Base-by-base conservation (phyloP, 2,113 vertebrate genomes). In the Sigmodon hispidus region DNA sequence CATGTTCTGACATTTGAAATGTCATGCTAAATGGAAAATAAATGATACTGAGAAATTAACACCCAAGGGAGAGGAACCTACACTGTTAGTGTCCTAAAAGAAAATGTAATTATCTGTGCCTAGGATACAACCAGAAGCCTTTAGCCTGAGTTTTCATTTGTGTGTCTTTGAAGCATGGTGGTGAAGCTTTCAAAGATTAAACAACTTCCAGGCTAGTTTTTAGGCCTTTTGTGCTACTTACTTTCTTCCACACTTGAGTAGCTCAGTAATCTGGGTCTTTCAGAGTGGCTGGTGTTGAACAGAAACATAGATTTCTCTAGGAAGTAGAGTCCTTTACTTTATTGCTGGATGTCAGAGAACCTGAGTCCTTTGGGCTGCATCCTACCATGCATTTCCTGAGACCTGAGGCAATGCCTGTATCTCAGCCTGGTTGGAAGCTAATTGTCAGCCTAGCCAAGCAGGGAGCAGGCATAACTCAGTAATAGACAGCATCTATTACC, bases 11-110 rank as follows among this genome's bases (percentile, higher is more conserved):
- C 94, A 89, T 55, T 92, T 75, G 80, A 97, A 93, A 72, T 87
- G 13, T 85, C 96, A 40, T 91, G 12, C 69, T 90, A 79, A 91
- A 59, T 73, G 95, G 48, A 96, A 97, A 91, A 45, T 90, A 90
- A 34, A 67, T 75, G 90, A 57, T 87, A 24, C 29, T 87, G 7
- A 90, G 84, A 96, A 85, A 7, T 36, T 90, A 65, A 76, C 63
- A 97, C 89, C 69, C 81, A 5, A 0, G 3, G 22, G 22, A 57
- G 43, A 43, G 87, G 13, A n/a, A 87, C 83, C 95, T 96, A 69
- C 81, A 91, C 89, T 96, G 45, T 84, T 95, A 96, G 83, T 59
- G 65, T 87, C 0, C 87, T 72, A 94, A 91, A 96, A 40, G 31
- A 72, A 61, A 93, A 85, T 87, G n/a, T 57, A 61, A 61, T 91